Evolutionary conservation across 2,888 invertebrate genomes (phyloP).

Genomic region (Acleris sparsana): DNA sequence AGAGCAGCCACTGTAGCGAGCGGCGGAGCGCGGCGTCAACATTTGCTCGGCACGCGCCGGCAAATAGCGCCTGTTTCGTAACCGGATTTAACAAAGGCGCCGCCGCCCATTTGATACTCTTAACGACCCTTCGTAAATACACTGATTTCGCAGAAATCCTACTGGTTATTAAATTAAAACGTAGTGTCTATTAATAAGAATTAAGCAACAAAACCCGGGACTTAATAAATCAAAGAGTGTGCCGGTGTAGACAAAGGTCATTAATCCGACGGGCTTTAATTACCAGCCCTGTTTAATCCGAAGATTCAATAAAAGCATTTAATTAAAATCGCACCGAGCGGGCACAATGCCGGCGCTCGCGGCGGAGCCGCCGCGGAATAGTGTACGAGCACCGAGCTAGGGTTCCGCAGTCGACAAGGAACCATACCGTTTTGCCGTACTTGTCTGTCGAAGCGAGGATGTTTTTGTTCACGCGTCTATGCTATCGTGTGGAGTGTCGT

Average conservation of each 20-base stretch:
- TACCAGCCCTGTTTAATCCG: conserved; percentile 67
- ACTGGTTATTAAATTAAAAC: conserved; percentile 30
- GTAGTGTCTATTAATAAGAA: conserved; percentile 35
- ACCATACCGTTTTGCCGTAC: no score
- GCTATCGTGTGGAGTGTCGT: no score
- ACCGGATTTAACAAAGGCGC: conserved; percentile 16
- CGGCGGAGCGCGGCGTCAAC: conserved; percentile 22
- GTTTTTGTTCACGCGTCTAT: no score
- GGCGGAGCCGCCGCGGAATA: not conserved
- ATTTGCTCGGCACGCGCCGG: conserved; percentile 23
- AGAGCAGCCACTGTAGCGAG: accelerated
- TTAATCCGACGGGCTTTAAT: conserved; percentile 72
- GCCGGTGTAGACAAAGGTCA: conserved; percentile 66
- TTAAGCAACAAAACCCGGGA: conserved; percentile 41
- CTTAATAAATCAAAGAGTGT: conserved; percentile 72
- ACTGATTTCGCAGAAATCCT: conserved; percentile 9
- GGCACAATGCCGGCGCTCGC: conserved; percentile 50
- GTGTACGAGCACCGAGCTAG: not conserved
- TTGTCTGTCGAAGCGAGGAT: no score
- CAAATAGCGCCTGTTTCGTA: conserved; percentile 24
- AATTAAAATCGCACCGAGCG: conserved; percentile 67
- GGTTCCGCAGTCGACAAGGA: no score
- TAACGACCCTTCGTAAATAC: conserved; percentile 12
- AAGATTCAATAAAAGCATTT: conserved; percentile 69
- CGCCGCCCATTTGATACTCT: conserved; percentile 6